These are phyloP conservation scores for Lasioglossum vierecki DNA, from an alignment of 2,888 invertebrate genomes.

Conservation along the genomic window DNA sequence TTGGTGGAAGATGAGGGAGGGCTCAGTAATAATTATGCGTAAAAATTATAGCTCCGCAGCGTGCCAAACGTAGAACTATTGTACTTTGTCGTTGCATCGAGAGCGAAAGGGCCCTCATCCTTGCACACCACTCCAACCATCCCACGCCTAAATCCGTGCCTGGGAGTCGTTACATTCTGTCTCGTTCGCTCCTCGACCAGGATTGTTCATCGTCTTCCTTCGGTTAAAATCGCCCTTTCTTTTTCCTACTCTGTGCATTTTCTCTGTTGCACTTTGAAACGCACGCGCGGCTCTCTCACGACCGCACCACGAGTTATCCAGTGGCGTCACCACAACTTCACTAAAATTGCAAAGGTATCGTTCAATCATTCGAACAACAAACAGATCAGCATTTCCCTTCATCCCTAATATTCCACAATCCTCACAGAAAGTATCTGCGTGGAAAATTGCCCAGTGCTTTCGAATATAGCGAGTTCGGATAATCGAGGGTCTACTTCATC, in stretches of 20 bases:
- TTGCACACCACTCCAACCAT: slow-evolving; percentile 54
- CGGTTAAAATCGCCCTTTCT: slow-evolving; percentile 47
- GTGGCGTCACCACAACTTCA: slow-evolving; percentile 61
- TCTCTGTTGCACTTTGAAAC: slow-evolving; percentile 49
- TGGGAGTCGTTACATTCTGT: slow-evolving; percentile 53
- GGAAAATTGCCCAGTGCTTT: background rate
- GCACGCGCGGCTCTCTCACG: slow-evolving; percentile 65
- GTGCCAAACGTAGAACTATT: slow-evolving; percentile 45
- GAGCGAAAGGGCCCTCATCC: slow-evolving; percentile 66
- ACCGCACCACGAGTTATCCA: slow-evolving; percentile 59
- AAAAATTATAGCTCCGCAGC: slow-evolving; percentile 39
- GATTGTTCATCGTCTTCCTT: slow-evolving; percentile 42
- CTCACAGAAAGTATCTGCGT: background rate
- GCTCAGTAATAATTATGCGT: slow-evolving; percentile 38
- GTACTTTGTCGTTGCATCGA: slow-evolving; percentile 56
- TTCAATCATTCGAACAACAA: background rate
- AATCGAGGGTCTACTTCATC: background rate
- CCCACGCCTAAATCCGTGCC: slow-evolving; percentile 69
- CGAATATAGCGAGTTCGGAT: background rate
- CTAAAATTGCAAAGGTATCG: slow-evolving; percentile 46
- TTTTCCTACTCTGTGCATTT: slow-evolving; percentile 15
- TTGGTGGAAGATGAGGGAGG: background rate
- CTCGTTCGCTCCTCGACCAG: background rate
- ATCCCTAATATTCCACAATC: background rate
- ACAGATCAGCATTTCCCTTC: background rate